These are phyloP conservation scores for Cirrhinus mrigala DNA, from an alignment of 2,797 vertebrate species.

Conservation along the genomic window DNA sequence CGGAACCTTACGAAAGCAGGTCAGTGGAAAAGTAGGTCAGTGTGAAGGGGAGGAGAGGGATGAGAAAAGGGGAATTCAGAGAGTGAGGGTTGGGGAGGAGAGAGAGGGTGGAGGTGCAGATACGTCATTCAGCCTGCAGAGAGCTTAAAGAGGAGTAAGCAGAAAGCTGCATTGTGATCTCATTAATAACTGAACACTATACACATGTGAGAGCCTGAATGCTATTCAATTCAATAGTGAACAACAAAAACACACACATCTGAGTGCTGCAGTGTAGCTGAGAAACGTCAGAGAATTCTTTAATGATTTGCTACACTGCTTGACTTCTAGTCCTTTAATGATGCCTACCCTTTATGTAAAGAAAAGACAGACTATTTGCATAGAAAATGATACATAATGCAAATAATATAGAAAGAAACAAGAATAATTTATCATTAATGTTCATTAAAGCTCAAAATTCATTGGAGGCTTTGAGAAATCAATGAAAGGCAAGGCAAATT, in stretches of 20 bases:
- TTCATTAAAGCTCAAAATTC: not conserved
- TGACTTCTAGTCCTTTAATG: not conserved
- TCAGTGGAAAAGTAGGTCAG: slow-evolving; percentile 81
- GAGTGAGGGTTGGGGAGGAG: slow-evolving; percentile 58
- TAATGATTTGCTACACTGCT: not conserved
- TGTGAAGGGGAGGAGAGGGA: slow-evolving; percentile 61
- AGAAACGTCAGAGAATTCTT: not conserved
- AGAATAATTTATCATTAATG: not conserved
- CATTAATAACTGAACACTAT: slow-evolving; percentile 34
- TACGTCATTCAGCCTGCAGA: slow-evolving; percentile 43
- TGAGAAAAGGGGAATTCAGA: slow-evolving; percentile 54
- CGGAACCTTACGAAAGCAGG: slow-evolving; percentile 72
- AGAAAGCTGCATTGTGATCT: slow-evolving; percentile 33
- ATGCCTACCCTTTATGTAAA: not conserved
- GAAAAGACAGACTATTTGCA: not conserved
- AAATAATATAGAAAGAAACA: not conserved
- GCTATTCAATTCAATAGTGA: not conserved
- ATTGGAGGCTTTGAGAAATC: not conserved
- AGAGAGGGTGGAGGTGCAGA: slow-evolving; percentile 34
- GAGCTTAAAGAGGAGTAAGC: slow-evolving; percentile 40
- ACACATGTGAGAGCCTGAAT: not conserved
- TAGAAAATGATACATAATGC: not conserved
- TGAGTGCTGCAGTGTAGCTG: not conserved
- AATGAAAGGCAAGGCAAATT: not conserved
- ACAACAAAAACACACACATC: slow-evolving; percentile 10